These are phyloP conservation scores for Psammodynastes pulverulentus DNA, from an alignment of 2,113 vertebrate genomes.

Conservation along the genomic window DNA sequence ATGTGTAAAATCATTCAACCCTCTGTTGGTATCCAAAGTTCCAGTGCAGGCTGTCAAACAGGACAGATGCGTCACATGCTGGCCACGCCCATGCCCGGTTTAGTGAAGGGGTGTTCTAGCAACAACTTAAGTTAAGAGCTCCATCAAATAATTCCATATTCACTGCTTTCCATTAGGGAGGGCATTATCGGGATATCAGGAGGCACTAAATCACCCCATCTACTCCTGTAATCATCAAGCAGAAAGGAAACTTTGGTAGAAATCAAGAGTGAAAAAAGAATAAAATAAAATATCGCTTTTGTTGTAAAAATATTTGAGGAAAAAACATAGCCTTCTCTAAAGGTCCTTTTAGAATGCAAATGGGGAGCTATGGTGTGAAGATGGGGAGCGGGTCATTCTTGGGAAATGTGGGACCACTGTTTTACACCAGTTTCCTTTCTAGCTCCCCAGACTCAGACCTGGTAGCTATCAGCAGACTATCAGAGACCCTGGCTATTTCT, in stretches of 20 bases:
- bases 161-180: background rate
- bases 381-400: background rate
- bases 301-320: background rate
- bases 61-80: too few relatives aligned
- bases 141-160: background rate
- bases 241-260: constrained; percentile 19
- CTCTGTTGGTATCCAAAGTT: background rate
- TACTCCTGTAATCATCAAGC: background rate
- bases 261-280: background rate
- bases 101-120: background rate
- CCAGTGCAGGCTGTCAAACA: too few relatives aligned
- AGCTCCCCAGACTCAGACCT: background rate
- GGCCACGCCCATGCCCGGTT: too few relatives aligned
- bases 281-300: background rate
- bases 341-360: background rate
- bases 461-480: background rate
- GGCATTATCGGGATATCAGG: background rate
- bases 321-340: background rate
- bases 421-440: background rate
- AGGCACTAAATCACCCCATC: background rate
- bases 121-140: background rate
- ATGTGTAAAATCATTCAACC: background rate
- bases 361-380: background rate
- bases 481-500: background rate
- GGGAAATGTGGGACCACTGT: background rate